A percentile compares a stretch with the other conserved stretches of the same genome.
phyloP scores from a whole-genome alignment of 2,113 vertebrate species.

The Egretta garzetta region DNA sequence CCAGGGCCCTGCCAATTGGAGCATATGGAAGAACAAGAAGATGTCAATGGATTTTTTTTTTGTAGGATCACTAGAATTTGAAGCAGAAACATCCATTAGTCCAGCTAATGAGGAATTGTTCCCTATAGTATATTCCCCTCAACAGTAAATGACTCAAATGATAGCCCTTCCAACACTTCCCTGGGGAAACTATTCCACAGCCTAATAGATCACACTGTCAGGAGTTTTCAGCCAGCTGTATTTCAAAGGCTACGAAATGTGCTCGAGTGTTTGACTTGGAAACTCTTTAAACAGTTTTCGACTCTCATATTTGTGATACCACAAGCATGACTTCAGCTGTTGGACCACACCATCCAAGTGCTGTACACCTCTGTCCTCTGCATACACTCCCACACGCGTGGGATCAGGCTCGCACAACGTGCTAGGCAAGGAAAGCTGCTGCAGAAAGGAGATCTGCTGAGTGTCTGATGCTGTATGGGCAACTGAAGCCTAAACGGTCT shows the following conservation, averaged over 20 bases:
- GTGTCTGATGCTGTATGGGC: background rate
- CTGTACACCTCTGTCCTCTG: background rate
- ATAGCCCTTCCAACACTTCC: slow-evolving; percentile 60
- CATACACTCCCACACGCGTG: background rate
- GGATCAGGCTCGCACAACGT: background rate
- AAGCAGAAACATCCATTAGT: slow-evolving; percentile 38
- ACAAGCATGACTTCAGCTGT: slow-evolving; percentile 21
- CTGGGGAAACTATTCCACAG: slow-evolving; percentile 34
- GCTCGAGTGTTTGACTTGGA: slow-evolving; percentile 35
- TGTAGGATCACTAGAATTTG: background rate
- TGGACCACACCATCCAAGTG: background rate
- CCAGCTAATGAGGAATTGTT: slow-evolving; percentile 49
- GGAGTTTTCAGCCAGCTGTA: slow-evolving; percentile 55
- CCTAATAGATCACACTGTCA: slow-evolving; percentile 61
- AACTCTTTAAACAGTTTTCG: slow-evolving; percentile 22
- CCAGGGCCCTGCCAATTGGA: slow-evolving; percentile 31
- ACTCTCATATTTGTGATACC: slow-evolving; percentile 3
- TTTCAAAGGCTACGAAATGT: slow-evolving; percentile 51
- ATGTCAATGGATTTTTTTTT: background rate
- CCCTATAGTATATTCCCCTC: background rate
- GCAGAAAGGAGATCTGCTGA: background rate
- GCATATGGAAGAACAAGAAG: slow-evolving; percentile 48
- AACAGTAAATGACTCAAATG: slow-evolving; percentile 46
- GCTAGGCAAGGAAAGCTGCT: background rate
- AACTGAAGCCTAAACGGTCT: background rate